Conservation (phyloP, 1,140 invertebrate genomes). For the Leptonema lineaticorne region DNA sequence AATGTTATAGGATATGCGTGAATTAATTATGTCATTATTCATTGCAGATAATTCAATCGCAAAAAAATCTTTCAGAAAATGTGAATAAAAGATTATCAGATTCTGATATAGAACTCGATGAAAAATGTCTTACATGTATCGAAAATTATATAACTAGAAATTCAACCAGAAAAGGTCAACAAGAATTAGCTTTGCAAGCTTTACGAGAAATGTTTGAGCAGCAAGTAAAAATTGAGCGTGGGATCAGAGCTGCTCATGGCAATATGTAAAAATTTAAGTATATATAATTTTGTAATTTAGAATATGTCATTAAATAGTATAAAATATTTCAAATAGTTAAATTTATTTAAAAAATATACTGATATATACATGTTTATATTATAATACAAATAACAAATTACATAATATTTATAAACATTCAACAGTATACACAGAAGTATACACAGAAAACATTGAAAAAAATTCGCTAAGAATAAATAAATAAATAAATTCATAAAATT, state of each 20-base stretch:
- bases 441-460: too few species aligned
- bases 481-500: too few species aligned
- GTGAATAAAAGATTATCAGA: not conserved
- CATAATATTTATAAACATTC: too few species aligned
- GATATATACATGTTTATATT: too few species aligned
- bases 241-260: constrained; percentile 67
- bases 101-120: constrained; percentile 46
- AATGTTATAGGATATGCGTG: not conserved
- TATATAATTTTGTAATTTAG: too few species aligned
- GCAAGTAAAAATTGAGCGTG: constrained; percentile 57
- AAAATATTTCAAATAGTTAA: too few species aligned
- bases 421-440: too few species aligned
- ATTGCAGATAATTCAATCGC: not conserved
- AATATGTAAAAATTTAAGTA: too few species aligned
- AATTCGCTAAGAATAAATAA: too few species aligned
- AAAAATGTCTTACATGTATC: constrained; percentile 59
- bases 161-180: constrained; percentile 59
- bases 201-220: constrained; percentile 64
- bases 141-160: constrained; percentile 63
- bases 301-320: too few species aligned
- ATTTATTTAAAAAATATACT: too few species aligned
- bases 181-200: constrained; percentile 65
- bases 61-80: not conserved
- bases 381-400: too few species aligned
- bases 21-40: not conserved